Base-by-base conservation (phyloP, 2,888 invertebrate genomes). In the Lasioglossum pauxillum region DNA sequence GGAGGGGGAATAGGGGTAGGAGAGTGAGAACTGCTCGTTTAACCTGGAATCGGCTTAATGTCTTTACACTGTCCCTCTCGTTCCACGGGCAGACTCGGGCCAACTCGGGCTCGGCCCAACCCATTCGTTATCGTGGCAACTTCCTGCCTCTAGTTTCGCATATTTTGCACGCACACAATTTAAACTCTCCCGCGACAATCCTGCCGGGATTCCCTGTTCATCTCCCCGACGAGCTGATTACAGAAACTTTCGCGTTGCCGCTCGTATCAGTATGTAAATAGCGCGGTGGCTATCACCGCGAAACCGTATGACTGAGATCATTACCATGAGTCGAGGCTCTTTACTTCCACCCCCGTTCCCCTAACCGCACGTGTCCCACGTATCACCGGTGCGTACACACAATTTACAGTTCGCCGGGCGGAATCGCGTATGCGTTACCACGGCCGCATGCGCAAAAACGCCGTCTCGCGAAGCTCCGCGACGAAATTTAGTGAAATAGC, bases 191-290 rank as follows among this genome's bases (percentile, higher is more conserved):
- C 53, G n/a, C 31, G 75, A 44, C 78, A 72, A 76, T 57, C 46
- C 82, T 57, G 64, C 67, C n/a, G 75, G 74, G 57, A 78, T 72
- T 27, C 57, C n/a, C 27, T 41, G 72, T 69, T 75, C 60, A 71
- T 73, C 72, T 44, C 53, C 74, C 49, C 69, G 73, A 74, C 60
- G 81, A 83, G 74, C 84, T 89, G 90, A 91, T 91, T 89, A 84
- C 81, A 88, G 78, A 83, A 90, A 89, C 85, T 90, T 88, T 78
- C 79, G 77, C 78, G 27, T 69, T 75, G 86, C 84, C 85, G 83
- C 88, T 86, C 88, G 84, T 86, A 91, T 89, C 90, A 89, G 90
- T 84, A 90, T 91, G 88, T 86, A 89, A 91, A 90, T 90, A 82
- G 85, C 49, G 12, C 75, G 49, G 60, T 19, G 82, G 78, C 74